Conservation (phyloP, 2,113 vertebrate genomes). For the Benitochromis conjunctus region DNA sequence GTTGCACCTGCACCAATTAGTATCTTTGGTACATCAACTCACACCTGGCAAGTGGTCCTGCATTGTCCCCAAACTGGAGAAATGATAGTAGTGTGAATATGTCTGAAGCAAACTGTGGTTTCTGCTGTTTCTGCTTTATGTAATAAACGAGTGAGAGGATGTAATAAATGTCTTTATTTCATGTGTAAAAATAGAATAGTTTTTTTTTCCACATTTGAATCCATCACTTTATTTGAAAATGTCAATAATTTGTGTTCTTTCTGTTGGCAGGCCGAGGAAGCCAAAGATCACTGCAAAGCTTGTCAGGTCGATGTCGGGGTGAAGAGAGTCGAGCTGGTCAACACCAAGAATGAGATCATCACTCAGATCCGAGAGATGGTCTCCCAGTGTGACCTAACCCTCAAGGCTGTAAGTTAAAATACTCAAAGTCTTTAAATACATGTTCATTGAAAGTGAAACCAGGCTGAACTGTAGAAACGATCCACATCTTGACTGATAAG, state of each 20-base stretch:
- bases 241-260: not conserved
- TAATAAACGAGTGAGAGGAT: too few relatives aligned
- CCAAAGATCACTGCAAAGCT: slow-evolving; percentile 85
- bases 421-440: not conserved
- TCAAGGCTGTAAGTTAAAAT: slow-evolving; percentile 86
- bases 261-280: slow-evolving; percentile 84
- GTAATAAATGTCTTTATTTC: too few relatives aligned
- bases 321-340: slow-evolving; percentile 83
- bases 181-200: not conserved
- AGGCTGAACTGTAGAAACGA: not conserved
- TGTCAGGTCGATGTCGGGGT: slow-evolving; percentile 85
- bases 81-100: too few relatives aligned
- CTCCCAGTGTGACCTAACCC: slow-evolving; percentile 95
- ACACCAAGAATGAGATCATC: slow-evolving; percentile 86
- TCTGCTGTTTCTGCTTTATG: too few relatives aligned
- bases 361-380: slow-evolving; percentile 89
- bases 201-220: not conserved
- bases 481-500: not conserved
- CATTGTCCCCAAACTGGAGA: too few relatives aligned
- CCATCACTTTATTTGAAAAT: not conserved
- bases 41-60: too few relatives aligned
- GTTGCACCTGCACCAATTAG: too few relatives aligned
- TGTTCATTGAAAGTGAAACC: not conserved
- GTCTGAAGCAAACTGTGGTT: too few relatives aligned
- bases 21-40: too few relatives aligned